Conservation (phyloP, 2,888 invertebrate species). For the Rutpela maculata region DNA sequence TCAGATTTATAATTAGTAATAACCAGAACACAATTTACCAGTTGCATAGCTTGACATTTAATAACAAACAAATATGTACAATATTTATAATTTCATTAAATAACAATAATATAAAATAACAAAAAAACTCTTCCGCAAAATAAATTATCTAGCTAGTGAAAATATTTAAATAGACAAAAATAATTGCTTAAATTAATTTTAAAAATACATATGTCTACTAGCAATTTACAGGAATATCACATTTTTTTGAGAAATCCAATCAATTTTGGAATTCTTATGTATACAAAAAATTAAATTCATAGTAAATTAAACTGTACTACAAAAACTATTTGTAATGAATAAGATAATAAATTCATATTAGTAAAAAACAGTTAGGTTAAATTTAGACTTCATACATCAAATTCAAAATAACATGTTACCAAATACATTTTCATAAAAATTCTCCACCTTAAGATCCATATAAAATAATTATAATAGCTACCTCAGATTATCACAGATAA, state of each 20-base stretch:
- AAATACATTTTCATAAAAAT: no score
- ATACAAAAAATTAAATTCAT: no score
- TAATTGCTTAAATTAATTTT: background rate
- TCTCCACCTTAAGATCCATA: no score
- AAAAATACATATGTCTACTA: background rate
- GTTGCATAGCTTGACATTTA: slow-evolving; percentile 31
- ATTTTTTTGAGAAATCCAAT: background rate
- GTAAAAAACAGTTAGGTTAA: no score
- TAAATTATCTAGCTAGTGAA: background rate
- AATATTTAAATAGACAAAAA: slow-evolving; percentile 9
- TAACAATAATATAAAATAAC: slow-evolving; percentile 7
- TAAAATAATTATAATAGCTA: no score
- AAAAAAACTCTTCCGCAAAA: slow-evolving; percentile 8
- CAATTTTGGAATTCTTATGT: no score
- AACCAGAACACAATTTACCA: slow-evolving; percentile 30
- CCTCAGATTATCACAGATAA: no score
- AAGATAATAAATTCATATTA: no score
- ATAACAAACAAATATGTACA: slow-evolving; percentile 12
- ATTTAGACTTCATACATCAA: no score
- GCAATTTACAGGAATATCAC: background rate
- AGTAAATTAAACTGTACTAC: background rate
- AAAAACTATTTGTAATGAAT: background rate
- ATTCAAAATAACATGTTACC: no score
- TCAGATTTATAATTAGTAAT: slow-evolving; percentile 17
- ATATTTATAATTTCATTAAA: slow-evolving; percentile 9